Base-by-base conservation (phyloP, 2,797 vertebrate genomes). In the Meriones psammophilus region DNA sequence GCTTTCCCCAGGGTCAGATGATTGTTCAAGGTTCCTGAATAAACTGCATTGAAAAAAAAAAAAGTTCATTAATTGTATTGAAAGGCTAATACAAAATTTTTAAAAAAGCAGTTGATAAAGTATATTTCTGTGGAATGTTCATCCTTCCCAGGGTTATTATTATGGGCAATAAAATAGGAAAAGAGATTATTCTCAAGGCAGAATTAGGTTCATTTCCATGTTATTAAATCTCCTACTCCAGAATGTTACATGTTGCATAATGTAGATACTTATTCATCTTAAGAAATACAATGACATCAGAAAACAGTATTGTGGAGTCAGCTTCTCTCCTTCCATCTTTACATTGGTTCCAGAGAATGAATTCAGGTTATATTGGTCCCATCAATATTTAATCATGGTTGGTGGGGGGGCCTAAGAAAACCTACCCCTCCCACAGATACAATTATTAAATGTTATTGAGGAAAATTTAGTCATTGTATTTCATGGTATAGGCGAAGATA, bases 1-100 rank as follows among this genome's bases (percentile, higher is more conserved):
- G n/a, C n/a, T n/a, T n/a, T n/a, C n/a, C n/a, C n/a, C n/a, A n/a
- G n/a, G n/a, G n/a, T n/a, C n/a, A n/a, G n/a, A n/a, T n/a, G n/a
- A n/a, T n/a, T n/a, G n/a, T n/a, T n/a, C n/a, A n/a, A n/a, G n/a
- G n/a, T n/a, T n/a, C n/a, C n/a, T n/a, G n/a, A n/a, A n/a, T n/a
- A n/a, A n/a, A n/a, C n/a, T n/a, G n/a, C n/a, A n/a, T n/a, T n/a
- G 50, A 50, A 50, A 50, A 95, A 88, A 84, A 50, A 50, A 50
- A 95, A 88, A 84, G 7, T 20, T 46, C 46, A 88, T 84, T 95
- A 84, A 91, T 64, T 93, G 3, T 5, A 92, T 15, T 84, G 54
- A 79, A 91, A 85, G 12, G 92, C 12, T 78, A 93, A 74, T 83
- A 28, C 78, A 39, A 13, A 77, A 77, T 95, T 73, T 50, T 50